A percentile compares a stretch with the other conserved stretches of the same genome.
Conservation (phyloP, 2,888 invertebrate genomes). For the Erpobdella octoculata region DNA sequence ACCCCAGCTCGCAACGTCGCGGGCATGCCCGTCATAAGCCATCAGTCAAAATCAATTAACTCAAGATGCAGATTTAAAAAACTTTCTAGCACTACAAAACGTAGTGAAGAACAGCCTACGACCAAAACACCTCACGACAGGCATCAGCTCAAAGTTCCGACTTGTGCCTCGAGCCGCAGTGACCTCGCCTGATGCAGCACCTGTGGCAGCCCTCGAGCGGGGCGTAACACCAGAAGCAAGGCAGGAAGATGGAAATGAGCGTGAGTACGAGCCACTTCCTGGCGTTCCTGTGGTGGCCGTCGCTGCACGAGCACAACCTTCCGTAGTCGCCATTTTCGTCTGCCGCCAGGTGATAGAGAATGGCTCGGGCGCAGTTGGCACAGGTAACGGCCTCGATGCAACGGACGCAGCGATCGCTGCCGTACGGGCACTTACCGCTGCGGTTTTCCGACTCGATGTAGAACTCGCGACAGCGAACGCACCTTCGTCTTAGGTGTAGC, state of each 20-base stretch:
- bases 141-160: slow-evolving; percentile 34
- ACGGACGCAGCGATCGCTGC: neutral
- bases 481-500: neutral
- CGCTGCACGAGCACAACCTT: neutral
- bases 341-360: slow-evolving; percentile 11
- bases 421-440: slow-evolving; percentile 11
- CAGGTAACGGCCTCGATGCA: neutral
- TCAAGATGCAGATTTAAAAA: no score
- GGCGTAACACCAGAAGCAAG: slow-evolving; percentile 87
- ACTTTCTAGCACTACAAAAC: no score
- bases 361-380: neutral
- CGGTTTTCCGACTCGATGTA: slow-evolving; percentile 1
- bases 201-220: slow-evolving; percentile 76
- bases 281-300: slow-evolving; percentile 36
- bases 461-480: neutral
- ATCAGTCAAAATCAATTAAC: no score
- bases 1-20: no score
- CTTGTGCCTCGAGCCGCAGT: slow-evolving; percentile 74
- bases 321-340: slow-evolving; percentile 11
- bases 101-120: no score
- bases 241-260: slow-evolving; percentile 75
- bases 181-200: slow-evolving; percentile 69
- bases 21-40: no score
- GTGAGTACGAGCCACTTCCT: slow-evolving; percentile 79
- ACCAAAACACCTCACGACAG: no score